These are phyloP conservation scores for Perca schrenkii DNA, from an alignment of 2,113 vertebrate species.

Conservation along the genomic window DNA sequence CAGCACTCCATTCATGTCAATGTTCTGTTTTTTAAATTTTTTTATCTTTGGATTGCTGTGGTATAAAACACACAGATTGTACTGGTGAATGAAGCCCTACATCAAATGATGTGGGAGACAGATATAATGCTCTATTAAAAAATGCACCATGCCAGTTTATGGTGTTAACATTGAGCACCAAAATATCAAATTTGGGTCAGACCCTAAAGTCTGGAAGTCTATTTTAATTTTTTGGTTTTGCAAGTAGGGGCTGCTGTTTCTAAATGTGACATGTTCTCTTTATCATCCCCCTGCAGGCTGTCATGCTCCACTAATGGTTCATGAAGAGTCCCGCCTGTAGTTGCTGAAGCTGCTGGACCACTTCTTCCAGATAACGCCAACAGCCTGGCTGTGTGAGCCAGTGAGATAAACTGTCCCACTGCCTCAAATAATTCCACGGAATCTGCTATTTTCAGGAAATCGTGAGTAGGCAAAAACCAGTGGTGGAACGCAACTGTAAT, in stretches of 20 bases:
- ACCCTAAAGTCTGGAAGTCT: too few species aligned
- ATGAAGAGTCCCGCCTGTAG: neutral
- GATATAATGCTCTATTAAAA: too few species aligned
- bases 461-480: too few species aligned
- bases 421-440: neutral
- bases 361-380: constrained; percentile 20
- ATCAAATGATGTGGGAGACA: neutral
- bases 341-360: neutral
- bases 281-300: neutral
- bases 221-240: too few species aligned
- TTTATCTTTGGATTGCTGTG: neutral
- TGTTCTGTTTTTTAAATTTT: neutral
- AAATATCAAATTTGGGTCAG: neutral
- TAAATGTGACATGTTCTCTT: neutral
- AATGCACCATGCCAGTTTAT: neutral
- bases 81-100: neutral
- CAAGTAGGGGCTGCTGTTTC: neutral
- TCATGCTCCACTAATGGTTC: neutral
- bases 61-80: neutral
- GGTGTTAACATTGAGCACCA: neutral
- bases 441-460: neutral
- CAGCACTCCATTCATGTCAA: neutral
- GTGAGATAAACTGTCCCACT: constrained; percentile 2
- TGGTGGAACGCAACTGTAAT: too few species aligned
- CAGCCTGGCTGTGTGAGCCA: neutral